These are phyloP conservation scores for Merops nubicus DNA, from an alignment of 2,113 vertebrate genomes.

Conservation along the genomic window DNA sequence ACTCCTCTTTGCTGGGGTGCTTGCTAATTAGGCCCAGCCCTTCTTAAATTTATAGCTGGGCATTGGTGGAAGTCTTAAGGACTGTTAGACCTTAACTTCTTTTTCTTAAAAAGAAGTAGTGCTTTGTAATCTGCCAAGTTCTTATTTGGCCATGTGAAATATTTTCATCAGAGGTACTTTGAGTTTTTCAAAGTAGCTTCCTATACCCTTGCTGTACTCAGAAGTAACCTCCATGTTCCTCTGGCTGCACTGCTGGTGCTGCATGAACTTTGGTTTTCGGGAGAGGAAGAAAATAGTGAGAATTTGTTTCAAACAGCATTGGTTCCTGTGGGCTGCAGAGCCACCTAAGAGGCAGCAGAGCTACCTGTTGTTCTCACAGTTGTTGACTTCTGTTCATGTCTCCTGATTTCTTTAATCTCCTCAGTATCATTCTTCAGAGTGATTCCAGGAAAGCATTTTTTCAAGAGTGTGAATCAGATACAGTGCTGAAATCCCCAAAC, in stretches of 20 bases:
- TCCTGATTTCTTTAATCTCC: neutral
- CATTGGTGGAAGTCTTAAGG: neutral
- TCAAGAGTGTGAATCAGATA: neutral
- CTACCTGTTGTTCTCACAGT: neutral
- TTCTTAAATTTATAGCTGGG: neutral
- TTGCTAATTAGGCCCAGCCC: neutral
- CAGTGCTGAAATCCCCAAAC: neutral
- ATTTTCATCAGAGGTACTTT: neutral
- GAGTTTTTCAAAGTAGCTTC: neutral
- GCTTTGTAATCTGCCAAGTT: neutral
- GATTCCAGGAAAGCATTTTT: constrained; percentile 9
- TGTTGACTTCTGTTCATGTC: neutral
- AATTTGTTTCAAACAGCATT: neutral
- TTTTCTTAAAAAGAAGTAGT: neutral
- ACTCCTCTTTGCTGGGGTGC: neutral
- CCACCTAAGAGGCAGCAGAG: neutral
- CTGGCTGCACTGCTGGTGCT: neutral
- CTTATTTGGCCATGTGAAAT: neutral
- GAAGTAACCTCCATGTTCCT: neutral
- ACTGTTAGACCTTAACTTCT: neutral
- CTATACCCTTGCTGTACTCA: neutral
- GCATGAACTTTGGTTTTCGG: neutral
- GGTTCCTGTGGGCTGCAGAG: neutral
- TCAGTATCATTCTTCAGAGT: neutral
- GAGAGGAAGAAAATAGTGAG: neutral